These are phyloP conservation scores for Sylvicola cinctus DNA, from an alignment of 2,888 invertebrate species.

Conservation along the genomic window DNA sequence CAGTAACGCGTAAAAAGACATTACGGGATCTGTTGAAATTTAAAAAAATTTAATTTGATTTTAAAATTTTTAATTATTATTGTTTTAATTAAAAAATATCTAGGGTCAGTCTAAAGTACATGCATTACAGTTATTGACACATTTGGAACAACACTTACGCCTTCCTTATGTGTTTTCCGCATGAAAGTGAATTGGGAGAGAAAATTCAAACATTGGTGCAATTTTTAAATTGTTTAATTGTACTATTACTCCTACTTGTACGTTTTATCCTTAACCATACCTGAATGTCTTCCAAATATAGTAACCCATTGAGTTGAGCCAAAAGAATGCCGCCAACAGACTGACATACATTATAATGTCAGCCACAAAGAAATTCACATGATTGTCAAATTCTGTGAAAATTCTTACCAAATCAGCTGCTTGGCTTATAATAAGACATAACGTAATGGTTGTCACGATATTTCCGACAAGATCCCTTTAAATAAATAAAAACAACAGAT, in stretches of 20 bases:
- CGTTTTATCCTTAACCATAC: slow-evolving; percentile 22
- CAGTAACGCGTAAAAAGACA: slow-evolving; percentile 65
- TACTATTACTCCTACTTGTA: not conserved
- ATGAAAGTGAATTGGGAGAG: no score
- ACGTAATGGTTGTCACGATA: slow-evolving; percentile 59
- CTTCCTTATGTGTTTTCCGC: no score
- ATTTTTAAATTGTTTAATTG: not conserved
- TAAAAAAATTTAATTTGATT: not conserved
- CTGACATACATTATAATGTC: slow-evolving; percentile 59
- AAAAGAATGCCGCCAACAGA: slow-evolving; percentile 61
- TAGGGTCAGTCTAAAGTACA: not conserved
- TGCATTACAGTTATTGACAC: no score
- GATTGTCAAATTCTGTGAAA: slow-evolving; percentile 60
- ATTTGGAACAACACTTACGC: no score
- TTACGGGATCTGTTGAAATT: slow-evolving; percentile 45
- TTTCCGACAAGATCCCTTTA: slow-evolving; percentile 54
- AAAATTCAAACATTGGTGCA: no score
- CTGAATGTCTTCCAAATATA: slow-evolving; percentile 77
- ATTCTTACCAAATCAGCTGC: slow-evolving; percentile 58
- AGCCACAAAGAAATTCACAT: slow-evolving; percentile 63
- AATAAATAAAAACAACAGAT: slow-evolving; percentile 3
- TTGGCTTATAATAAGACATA: slow-evolving; percentile 58
- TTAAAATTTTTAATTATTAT: no score
- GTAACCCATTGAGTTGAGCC: slow-evolving; percentile 69
- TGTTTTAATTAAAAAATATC: slow-evolving; percentile 2